A percentile compares a stretch with the other conserved stretches of the same genome.
Conservation (phyloP, 2,888 invertebrate genomes). For the Odontocolon sp. region DNA sequence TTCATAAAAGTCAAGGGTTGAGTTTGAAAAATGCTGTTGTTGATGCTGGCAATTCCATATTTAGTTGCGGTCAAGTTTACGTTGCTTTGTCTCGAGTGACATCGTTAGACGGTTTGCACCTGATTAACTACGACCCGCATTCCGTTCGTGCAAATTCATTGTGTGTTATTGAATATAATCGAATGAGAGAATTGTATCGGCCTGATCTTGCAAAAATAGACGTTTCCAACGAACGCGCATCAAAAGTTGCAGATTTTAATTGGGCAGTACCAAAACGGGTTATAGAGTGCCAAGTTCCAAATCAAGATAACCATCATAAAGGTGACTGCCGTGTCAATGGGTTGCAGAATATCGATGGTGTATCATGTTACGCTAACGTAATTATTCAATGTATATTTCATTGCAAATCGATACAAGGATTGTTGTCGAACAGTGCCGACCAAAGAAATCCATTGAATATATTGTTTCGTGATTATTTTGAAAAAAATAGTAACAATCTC, state of each 20-base stretch:
- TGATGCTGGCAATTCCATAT: slow-evolving; percentile 41
- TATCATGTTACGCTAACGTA: slow-evolving; percentile 38
- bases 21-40: slow-evolving; percentile 44
- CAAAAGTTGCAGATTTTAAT: neutral
- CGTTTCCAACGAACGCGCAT: neutral
- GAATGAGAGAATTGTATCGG: slow-evolving; percentile 45
- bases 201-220: slow-evolving; percentile 51
- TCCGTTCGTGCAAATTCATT: slow-evolving; percentile 37
- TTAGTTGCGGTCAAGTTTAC: slow-evolving; percentile 62
- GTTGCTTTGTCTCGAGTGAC: slow-evolving; percentile 61
- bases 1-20: no score
- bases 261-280: slow-evolving; percentile 25
- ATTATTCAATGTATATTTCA: slow-evolving; percentile 40
- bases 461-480: neutral
- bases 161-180: slow-evolving; percentile 61
- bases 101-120: slow-evolving; percentile 53
- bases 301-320: neutral
- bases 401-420: neutral
- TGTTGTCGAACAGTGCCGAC: neutral
- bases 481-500: neutral
- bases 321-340: no score
- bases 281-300: slow-evolving; percentile 1
- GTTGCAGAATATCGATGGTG: slow-evolving; percentile 30
- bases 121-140: slow-evolving; percentile 62
- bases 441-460: neutral